Percentiles rank a stretch among this genome's conserved stretches.
phyloP scores from a whole-genome alignment of 1,140 invertebrate species.

The Aethina tumida region DNA sequence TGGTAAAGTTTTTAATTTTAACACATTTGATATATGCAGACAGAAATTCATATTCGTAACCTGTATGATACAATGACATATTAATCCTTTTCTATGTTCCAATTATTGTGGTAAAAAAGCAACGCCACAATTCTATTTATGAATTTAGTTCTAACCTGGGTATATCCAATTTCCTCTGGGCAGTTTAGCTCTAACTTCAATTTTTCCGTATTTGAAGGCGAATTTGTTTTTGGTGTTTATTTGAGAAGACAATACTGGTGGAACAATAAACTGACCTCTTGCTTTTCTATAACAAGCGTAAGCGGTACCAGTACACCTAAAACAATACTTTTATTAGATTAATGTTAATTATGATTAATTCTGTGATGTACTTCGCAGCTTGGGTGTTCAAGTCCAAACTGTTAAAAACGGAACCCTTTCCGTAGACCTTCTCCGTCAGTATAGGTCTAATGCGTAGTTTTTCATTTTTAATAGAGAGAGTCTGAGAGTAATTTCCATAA shows the following conservation, averaged over 20 bases:
- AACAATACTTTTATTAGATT: conserved; percentile 14
- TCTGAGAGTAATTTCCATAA: conserved; percentile 49
- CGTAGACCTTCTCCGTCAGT: conserved; percentile 45
- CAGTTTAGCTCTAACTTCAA: conserved; percentile 63
- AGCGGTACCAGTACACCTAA: conserved; percentile 46
- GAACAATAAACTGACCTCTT: conserved; percentile 44
- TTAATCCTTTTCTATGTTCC: no score
- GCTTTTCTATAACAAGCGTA: conserved; percentile 40
- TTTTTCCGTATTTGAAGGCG: conserved; percentile 55
- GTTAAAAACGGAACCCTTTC: conserved; percentile 41
- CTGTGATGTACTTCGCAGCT: no score
- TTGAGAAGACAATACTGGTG: conserved; percentile 55
- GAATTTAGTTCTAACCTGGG: no score
- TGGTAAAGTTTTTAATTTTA: no score
- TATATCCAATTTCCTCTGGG: conserved; percentile 67
- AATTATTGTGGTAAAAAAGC: no score
- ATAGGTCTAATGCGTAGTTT: conserved; percentile 48
- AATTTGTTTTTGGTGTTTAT: conserved; percentile 55
- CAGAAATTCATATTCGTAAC: no score
- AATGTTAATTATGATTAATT: conserved; percentile 2
- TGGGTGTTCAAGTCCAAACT: no score
- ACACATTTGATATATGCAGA: no score
- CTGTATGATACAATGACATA: no score
- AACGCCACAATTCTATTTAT: no score
- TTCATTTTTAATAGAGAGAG: conserved; percentile 46